phyloP scores from a whole-genome alignment of 2,797 vertebrate species.

The Anomalospiza imberbis region DNA sequence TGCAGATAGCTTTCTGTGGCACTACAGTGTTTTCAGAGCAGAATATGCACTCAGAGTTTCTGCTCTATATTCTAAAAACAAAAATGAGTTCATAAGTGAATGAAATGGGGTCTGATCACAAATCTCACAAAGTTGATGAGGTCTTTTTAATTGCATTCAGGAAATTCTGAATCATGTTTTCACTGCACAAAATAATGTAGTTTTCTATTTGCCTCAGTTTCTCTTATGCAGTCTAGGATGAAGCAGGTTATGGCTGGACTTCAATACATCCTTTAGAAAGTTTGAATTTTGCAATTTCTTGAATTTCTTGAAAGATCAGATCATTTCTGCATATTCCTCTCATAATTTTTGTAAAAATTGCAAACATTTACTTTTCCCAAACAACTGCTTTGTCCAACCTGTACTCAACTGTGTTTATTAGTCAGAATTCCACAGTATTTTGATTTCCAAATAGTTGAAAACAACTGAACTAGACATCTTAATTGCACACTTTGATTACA shows the following conservation, averaged over 20 bases:
- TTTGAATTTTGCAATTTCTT: background rate
- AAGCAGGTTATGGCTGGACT: background rate
- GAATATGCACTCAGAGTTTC: slow-evolving; percentile 34
- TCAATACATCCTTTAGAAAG: background rate
- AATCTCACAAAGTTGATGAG: background rate
- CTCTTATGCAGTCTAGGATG: background rate
- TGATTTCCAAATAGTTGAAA: background rate
- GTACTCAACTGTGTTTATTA: background rate
- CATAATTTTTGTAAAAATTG: background rate
- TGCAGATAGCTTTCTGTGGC: background rate
- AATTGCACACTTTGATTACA: background rate
- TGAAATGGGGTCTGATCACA: background rate
- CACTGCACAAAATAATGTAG: background rate
- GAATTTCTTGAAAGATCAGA: background rate
- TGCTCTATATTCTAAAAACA: slow-evolving; percentile 65
- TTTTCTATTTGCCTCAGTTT: background rate
- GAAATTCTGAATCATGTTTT: background rate
- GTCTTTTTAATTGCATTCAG: background rate
- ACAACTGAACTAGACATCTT: background rate
- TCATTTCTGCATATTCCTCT: background rate
- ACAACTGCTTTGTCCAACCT: background rate
- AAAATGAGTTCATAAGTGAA: slow-evolving; percentile 19
- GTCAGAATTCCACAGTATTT: background rate
- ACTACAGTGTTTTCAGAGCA: background rate
- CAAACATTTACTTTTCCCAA: background rate